Conservation (phyloP, 1,140 invertebrate species). For the Drosophila nigrodunni region DNA sequence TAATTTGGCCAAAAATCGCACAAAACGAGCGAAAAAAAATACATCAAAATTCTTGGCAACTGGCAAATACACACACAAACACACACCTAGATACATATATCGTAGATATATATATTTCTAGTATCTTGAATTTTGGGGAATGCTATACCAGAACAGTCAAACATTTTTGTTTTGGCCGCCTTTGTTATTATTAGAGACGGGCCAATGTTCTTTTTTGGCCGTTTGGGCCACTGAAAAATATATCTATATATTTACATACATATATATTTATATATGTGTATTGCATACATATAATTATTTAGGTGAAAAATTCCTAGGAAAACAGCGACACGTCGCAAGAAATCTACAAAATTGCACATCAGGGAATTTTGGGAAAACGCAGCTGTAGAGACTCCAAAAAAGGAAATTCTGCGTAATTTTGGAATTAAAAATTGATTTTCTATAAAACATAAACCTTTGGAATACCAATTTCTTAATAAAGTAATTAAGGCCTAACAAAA, state of each 20-base stretch:
- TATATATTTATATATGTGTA: conserved; percentile 12
- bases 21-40: conserved; percentile 57
- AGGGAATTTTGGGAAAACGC: conserved; percentile 51
- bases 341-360: conserved; percentile 60
- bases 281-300: conserved; percentile 48
- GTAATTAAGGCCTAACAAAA: too few relatives aligned
- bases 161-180: conserved; percentile 31
- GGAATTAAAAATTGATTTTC: neutral
- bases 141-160: conserved; percentile 36
- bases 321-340: conserved; percentile 59
- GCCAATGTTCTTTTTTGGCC: conserved; percentile 39
- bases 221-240: conserved; percentile 24
- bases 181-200: conserved; percentile 70
- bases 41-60: conserved; percentile 76
- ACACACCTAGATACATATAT: conserved; percentile 16
- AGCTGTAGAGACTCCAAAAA: conserved; percentile 7
- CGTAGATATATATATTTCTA: conserved; percentile 7
- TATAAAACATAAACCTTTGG: neutral
- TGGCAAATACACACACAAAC: conserved; percentile 26
- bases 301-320: conserved; percentile 72
- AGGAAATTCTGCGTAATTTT: conserved; percentile 19
- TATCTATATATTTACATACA: conserved; percentile 25
- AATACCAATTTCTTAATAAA: too few relatives aligned
- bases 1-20: conserved; percentile 44
- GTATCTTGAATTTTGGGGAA: conserved; percentile 29